Percentiles rank a stretch among this genome's conserved stretches.
Evolutionary conservation across 2,113 vertebrate species (phyloP).

Genomic region (Larimichthys crocea): DNA sequence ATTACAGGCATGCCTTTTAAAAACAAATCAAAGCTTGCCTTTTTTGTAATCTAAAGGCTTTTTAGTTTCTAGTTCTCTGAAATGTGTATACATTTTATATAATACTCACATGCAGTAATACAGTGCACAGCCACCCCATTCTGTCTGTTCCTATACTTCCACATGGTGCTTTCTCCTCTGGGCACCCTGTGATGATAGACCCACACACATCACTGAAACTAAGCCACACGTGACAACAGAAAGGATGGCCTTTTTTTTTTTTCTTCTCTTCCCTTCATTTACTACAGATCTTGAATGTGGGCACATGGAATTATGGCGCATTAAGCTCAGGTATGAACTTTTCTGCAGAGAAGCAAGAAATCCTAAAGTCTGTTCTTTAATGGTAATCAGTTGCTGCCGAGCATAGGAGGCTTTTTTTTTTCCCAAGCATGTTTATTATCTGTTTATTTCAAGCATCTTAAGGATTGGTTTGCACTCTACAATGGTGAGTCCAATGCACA

Average conservation of each 20-base stretch:
- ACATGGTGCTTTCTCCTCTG: constrained; percentile 55
- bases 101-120: not conserved
- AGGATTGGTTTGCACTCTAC: constrained; percentile 1
- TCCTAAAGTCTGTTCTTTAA: not conserved
- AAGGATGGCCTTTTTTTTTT: constrained; percentile 2
- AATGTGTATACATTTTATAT: too few species aligned
- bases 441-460: not conserved
- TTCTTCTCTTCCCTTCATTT: not conserved
- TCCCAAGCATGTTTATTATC: not conserved
- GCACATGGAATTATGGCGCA: not conserved
- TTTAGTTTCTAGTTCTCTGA: not conserved
- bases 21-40: too few species aligned
- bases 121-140: constrained; percentile 56
- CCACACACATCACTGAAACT: constrained; percentile 55
- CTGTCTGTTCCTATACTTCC: constrained; percentile 68
- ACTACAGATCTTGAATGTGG: not conserved
- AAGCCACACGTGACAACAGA: constrained; percentile 54
- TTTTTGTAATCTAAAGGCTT: not conserved
- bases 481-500: constrained; percentile 17
- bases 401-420: constrained; percentile 8
- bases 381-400: not conserved
- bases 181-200: constrained; percentile 19
- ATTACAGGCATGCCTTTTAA: not conserved
- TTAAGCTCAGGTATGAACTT: not conserved
- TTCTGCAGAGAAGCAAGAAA: constrained; percentile 5